These are phyloP conservation scores for Hystrix brachyura DNA, from an alignment of 2,113 vertebrate species.

Conservation along the genomic window DNA sequence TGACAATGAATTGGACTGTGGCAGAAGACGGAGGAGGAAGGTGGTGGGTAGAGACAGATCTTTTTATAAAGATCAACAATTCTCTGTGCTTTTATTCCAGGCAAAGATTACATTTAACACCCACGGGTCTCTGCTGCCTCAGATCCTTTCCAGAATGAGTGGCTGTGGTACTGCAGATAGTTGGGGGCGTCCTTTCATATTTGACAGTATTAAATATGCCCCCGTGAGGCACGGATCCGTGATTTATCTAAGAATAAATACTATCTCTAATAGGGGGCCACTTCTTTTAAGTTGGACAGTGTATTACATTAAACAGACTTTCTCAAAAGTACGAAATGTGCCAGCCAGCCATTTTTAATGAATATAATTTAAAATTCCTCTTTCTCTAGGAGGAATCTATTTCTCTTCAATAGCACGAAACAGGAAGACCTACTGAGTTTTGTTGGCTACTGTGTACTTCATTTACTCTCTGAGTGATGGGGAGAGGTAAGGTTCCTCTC, in stretches of 20 bases:
- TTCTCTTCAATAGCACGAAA: constrained; percentile 68
- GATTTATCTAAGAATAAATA: constrained; percentile 90
- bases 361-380: constrained; percentile 87
- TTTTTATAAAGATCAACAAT: constrained; percentile 89
- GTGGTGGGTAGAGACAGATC: constrained; percentile 76
- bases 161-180: constrained; percentile 88
- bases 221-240: constrained; percentile 89
- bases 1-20: constrained; percentile 7
- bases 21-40: constrained; percentile 69
- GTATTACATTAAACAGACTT: constrained; percentile 88
- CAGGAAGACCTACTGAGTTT: constrained; percentile 78
- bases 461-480: constrained; percentile 75
- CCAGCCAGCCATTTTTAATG: constrained; percentile 87
- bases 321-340: constrained; percentile 87
- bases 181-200: constrained; percentile 89
- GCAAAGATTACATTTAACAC: constrained; percentile 90
- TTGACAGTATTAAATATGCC: constrained; percentile 89
- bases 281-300: constrained; percentile 90
- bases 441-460: constrained; percentile 64
- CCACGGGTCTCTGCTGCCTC: constrained; percentile 87
- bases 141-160: constrained; percentile 89
- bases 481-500: background rate
- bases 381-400: constrained; percentile 84
- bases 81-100: constrained; percentile 87
- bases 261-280: constrained; percentile 89